Evolutionary conservation across 2,888 invertebrate genomes (phyloP).

Genomic region (Sesia bembeciformis): DNA sequence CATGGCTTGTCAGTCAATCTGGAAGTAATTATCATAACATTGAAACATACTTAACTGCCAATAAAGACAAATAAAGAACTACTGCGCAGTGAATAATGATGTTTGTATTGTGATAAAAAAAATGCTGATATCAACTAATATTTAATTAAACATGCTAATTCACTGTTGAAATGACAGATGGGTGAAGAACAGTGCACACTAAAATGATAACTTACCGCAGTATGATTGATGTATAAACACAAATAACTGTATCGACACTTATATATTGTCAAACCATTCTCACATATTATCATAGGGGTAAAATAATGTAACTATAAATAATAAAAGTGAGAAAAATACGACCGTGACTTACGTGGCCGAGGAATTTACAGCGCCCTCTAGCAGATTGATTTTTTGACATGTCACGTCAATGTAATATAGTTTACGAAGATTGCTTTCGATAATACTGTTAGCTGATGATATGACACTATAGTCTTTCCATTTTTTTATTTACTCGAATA

Average conservation of each 20-base stretch:
- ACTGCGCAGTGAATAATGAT: constrained; percentile 8
- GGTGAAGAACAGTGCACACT: constrained; percentile 21
- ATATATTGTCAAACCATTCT: constrained; percentile 48
- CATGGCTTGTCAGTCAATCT: constrained; percentile 63
- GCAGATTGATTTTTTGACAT: constrained; percentile 56
- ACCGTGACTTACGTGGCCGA: constrained; percentile 74
- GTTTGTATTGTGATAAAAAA: constrained; percentile 41
- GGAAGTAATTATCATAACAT: constrained; percentile 30
- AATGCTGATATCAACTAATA: constrained; percentile 37
- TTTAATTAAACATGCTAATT: constrained; percentile 61
- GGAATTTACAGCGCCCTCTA: constrained; percentile 66
- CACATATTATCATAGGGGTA: constrained; percentile 49
- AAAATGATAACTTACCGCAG: constrained; percentile 43
- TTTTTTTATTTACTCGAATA: no score
- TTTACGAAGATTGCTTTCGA: constrained; percentile 1
- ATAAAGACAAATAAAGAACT: not conserved
- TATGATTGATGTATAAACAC: constrained; percentile 34
- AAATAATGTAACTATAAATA: constrained; percentile 48
- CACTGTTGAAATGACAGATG: constrained; percentile 54
- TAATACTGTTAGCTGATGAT: not conserved
- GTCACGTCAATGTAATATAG: constrained; percentile 28
- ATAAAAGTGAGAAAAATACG: constrained; percentile 60
- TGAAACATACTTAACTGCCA: not conserved
- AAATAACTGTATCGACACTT: constrained; percentile 39
- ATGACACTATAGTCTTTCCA: not conserved